Evolutionary conservation across 53 echinoderm and acorn worm species (phyloP).

Genomic region (Actinopyga echinites): DNA sequence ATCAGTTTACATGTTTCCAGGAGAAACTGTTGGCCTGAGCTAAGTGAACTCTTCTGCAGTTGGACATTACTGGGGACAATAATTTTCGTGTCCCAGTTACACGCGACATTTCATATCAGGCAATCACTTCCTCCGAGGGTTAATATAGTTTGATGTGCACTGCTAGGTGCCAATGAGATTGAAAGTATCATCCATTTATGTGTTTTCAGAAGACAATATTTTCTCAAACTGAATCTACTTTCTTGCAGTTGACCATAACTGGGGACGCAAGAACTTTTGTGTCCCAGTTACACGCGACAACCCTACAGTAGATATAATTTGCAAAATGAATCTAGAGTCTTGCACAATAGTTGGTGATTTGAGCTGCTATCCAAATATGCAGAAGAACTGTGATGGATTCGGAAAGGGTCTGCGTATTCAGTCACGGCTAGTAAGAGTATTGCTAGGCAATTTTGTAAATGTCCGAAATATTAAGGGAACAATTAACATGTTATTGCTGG

Average conservation of each 20-base stretch:
- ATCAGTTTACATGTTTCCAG: conserved; percentile 9
- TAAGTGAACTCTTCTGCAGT: conserved; percentile 2
- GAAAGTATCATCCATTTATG: conserved; percentile 10
- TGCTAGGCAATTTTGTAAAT: conserved; percentile 1
- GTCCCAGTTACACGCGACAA: conserved; percentile 5
- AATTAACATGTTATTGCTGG: conserved; percentile 11
- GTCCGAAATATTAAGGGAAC: conserved; percentile 15
- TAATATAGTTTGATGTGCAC: conserved; percentile 3
- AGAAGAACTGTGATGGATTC: conserved; percentile 1
- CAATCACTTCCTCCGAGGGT: conserved; percentile 10
- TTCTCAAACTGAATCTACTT: conserved; percentile 7
- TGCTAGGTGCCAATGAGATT: conserved; percentile 9
- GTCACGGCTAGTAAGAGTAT: conserved; percentile 4
- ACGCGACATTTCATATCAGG: conserved; percentile 10
- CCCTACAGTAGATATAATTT: conserved; percentile 9
- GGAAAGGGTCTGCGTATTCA: conserved; percentile 7
- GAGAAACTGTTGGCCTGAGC: conserved; percentile 13
- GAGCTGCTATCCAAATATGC: conserved; percentile 6
- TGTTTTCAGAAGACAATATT: conserved; percentile 9
- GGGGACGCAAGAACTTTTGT: not conserved
- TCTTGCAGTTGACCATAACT: conserved; percentile 14
- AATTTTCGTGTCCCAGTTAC: conserved; percentile 11
- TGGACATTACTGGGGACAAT: conserved; percentile 17
- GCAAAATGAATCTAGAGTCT: conserved; percentile 14
- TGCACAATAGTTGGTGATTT: conserved; percentile 14